phyloP scores from a whole-genome alignment of 1,140 invertebrate species.

The Drosophila obscura region DNA sequence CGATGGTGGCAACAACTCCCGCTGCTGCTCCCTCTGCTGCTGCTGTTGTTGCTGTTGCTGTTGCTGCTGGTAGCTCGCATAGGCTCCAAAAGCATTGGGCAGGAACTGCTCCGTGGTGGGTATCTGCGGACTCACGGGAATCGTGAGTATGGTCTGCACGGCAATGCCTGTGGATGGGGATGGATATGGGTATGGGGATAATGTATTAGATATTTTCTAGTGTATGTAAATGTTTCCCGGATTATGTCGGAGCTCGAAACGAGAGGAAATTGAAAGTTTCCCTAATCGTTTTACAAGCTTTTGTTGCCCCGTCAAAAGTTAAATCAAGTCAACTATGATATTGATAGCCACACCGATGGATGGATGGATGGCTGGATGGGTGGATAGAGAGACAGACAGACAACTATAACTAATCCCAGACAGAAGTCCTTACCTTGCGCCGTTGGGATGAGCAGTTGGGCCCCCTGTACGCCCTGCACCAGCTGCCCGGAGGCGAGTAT shows the following conservation, averaged over 20 bases:
- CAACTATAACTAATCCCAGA: constrained; percentile 37
- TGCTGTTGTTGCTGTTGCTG: constrained; percentile 63
- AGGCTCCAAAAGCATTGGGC: constrained; percentile 79
- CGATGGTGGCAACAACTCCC: constrained; percentile 54
- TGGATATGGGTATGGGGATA: constrained; percentile 12
- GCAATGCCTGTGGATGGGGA: constrained; percentile 89
- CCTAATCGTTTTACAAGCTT: constrained; percentile 70
- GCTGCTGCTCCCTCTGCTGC: constrained; percentile 52
- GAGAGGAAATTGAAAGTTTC: constrained; percentile 72
- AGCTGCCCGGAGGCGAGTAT: constrained; percentile 95
- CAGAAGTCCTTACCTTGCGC: constrained; percentile 90
- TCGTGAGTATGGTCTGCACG: constrained; percentile 96
- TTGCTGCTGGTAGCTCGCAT: constrained; percentile 71
- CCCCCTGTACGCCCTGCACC: constrained; percentile 95
- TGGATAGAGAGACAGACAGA: too few species aligned
- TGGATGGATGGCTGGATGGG: neutral
- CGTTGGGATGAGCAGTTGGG: constrained; percentile 96
- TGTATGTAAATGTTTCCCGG: neutral
- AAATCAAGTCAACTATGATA: constrained; percentile 75
- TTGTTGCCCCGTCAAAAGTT: constrained; percentile 43
- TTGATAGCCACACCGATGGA: constrained; percentile 57
- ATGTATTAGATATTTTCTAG: neutral
- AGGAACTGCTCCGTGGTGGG: constrained; percentile 86
- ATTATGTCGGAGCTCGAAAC: neutral
- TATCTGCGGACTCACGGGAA: constrained; percentile 94